Percentiles rank a stretch among this genome's conserved stretches.
Evolutionary conservation across 2,113 vertebrate species (phyloP).

Genomic region (Phoxinus phoxinus): DNA sequence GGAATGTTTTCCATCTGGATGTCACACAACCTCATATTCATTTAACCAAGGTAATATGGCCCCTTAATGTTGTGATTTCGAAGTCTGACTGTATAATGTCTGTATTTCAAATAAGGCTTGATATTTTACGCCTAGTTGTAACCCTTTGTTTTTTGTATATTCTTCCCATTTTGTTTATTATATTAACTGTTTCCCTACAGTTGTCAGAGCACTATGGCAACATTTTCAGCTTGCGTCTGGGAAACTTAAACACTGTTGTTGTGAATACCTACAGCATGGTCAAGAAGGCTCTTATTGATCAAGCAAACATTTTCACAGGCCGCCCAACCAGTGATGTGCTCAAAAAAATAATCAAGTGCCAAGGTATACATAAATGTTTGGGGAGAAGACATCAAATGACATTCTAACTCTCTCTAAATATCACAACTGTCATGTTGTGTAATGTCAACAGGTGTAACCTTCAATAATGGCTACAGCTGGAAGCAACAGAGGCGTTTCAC

Average conservation of each 20-base stretch:
- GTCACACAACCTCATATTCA: conserved; percentile 60
- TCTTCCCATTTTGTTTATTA: not conserved
- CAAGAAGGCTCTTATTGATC: conserved; percentile 72
- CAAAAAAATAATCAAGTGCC: conserved; percentile 53
- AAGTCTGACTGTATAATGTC: not conserved
- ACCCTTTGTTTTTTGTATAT: not conserved
- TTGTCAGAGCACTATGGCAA: conserved; percentile 67
- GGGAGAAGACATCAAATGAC: not conserved
- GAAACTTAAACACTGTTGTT: accelerated
- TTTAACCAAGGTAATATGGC: conserved; percentile 67
- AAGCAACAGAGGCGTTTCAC: conserved; percentile 70
- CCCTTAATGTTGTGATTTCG: not conserved
- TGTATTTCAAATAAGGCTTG: not conserved
- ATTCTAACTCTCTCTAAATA: not conserved
- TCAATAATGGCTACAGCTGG: conserved; percentile 61
- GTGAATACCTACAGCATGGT: conserved; percentile 64
- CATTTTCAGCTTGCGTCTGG: not conserved
- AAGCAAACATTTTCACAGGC: conserved; percentile 62
- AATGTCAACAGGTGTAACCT: conserved; percentile 56
- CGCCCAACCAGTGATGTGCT: conserved; percentile 14
- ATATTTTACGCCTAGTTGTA: not conserved
- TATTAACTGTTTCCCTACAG: conserved; percentile 54
- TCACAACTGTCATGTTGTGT: not conserved
- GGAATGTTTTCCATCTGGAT: conserved; percentile 65
- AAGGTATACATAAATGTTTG: conserved; percentile 44